Evolutionary conservation across 2,888 invertebrate species (phyloP).

Genomic region (Apomyelois bistriatella): DNA sequence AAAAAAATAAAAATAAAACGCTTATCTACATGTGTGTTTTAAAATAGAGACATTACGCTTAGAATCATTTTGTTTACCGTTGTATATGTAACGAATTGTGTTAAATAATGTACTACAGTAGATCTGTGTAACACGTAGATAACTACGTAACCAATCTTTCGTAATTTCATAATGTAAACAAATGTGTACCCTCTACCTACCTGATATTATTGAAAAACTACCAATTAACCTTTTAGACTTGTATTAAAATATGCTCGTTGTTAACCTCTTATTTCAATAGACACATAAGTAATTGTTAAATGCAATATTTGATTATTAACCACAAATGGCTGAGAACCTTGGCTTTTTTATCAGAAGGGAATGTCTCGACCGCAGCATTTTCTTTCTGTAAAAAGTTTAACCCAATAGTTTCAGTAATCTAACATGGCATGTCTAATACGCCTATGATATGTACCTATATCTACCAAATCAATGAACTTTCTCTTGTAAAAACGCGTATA

Average conservation of each 20-base stretch:
- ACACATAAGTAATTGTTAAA: conserved; percentile 22
- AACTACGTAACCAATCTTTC: conserved; percentile 49
- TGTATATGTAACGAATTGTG: conserved; percentile 68
- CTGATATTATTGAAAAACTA: conserved; percentile 32
- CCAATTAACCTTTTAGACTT: conserved; percentile 52
- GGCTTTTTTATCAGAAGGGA: conserved; percentile 16
- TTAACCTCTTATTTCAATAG: conserved; percentile 46
- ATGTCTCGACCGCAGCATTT: conserved; percentile 4
- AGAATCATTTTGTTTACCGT: conserved; percentile 67
- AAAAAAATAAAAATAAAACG: conserved; percentile 64
- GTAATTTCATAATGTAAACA: conserved; percentile 41
- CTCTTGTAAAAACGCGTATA: conserved; percentile 7
- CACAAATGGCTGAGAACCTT: conserved; percentile 1
- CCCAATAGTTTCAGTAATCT: conserved; percentile 7
- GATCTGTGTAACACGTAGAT: conserved; percentile 70
- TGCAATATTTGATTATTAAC: conserved; percentile 14
- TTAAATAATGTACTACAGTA: conserved; percentile 73
- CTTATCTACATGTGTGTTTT: conserved; percentile 72
- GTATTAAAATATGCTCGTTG: conserved; percentile 33
- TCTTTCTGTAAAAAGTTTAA: neutral
- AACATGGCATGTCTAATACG: conserved; percentile 17
- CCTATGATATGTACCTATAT: neutral
- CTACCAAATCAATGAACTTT: neutral
- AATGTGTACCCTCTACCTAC: conserved; percentile 33
- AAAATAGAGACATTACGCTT: conserved; percentile 75